phyloP scores from a whole-genome alignment of 2,113 vertebrate genomes.

The Dasyprocta punctata region DNA sequence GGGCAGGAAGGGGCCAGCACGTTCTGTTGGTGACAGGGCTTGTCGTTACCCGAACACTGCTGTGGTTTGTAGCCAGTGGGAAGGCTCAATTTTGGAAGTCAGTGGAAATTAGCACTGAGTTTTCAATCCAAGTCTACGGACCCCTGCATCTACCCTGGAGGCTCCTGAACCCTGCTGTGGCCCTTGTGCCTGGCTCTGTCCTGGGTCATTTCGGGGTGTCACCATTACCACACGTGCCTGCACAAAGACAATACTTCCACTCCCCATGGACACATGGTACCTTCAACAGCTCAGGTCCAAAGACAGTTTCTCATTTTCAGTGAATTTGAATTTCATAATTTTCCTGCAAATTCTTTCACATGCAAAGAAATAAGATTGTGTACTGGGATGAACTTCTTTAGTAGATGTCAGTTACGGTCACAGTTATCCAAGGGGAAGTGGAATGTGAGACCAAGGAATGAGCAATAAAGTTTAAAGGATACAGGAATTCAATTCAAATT shows the following conservation, averaged over 20 bases:
- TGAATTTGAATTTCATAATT: constrained; percentile 19
- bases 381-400: not conserved
- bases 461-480: not conserved
- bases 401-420: not conserved
- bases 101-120: not conserved
- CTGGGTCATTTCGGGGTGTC: too few species aligned
- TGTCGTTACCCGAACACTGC: accelerated
- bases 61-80: not conserved
- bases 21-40: not conserved
- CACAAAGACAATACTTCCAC: too few species aligned
- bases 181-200: not conserved
- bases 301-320: not conserved
- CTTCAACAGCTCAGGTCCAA: not conserved
- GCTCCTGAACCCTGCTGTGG: accelerated
- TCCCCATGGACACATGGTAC: not conserved
- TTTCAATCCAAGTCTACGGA: not conserved
- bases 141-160: accelerated
- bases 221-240: accelerated
- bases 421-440: not conserved
- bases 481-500: not conserved
- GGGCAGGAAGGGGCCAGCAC: accelerated
- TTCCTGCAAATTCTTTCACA: not conserved
- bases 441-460: not conserved
- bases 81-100: not conserved
- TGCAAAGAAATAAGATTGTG: not conserved